Conservation (phyloP, 2,797 vertebrate genomes). For the Microctenopoma lineatum region DNA sequence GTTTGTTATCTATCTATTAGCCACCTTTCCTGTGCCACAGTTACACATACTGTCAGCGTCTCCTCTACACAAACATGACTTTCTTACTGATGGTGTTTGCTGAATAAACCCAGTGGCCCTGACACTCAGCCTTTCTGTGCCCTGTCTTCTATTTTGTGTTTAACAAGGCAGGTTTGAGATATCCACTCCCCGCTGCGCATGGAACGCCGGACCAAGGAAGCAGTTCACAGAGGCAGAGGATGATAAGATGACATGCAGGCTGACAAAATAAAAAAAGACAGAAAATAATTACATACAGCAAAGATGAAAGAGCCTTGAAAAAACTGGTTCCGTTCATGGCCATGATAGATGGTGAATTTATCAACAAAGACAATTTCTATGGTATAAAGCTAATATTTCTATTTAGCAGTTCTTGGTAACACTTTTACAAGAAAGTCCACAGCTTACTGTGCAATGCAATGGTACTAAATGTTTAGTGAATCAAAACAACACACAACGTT, state of each 20-base stretch:
- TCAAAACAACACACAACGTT: too few species aligned
- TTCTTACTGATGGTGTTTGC: conserved; percentile 44
- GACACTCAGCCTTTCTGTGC: conserved; percentile 45
- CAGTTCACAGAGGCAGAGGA: conserved; percentile 46
- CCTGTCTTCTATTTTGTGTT: conserved; percentile 54
- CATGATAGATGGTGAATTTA: conserved; percentile 24
- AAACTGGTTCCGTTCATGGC: conserved; percentile 31
- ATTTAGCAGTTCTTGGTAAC: not conserved
- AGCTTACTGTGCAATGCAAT: not conserved
- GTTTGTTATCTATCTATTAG: not conserved
- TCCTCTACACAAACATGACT: conserved; percentile 20
- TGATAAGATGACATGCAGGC: conserved; percentile 55
- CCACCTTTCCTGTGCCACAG: not conserved
- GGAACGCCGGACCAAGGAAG: conserved; percentile 38
- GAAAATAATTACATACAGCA: not conserved
- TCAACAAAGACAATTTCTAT: conserved; percentile 24
- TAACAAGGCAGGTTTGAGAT: conserved; percentile 66
- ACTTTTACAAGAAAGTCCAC: not conserved
- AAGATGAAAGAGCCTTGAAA: conserved; percentile 42
- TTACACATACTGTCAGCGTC: conserved; percentile 3
- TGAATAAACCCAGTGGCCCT: conserved; percentile 43
- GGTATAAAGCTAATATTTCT: conserved; percentile 2
- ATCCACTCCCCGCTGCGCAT: conserved; percentile 46
- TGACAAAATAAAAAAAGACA: conserved; percentile 38
- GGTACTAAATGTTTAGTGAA: not conserved